phyloP scores from a whole-genome alignment of 2,888 invertebrate genomes.

The Eupithecia subfuscata region DNA sequence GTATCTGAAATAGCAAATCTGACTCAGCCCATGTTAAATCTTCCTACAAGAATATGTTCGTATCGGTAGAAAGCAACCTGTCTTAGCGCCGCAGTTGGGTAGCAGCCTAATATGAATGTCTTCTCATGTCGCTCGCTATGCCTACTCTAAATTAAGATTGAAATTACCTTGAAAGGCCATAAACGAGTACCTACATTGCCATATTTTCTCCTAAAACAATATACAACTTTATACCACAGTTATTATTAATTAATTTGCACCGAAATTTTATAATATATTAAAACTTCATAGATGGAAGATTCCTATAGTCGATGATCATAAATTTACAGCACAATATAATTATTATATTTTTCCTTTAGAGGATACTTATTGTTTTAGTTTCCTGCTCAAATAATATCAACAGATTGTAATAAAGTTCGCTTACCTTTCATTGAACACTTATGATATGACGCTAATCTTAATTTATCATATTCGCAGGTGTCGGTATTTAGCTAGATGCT shows the following conservation, averaged over 20 bases:
- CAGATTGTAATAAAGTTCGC: background rate
- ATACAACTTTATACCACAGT: background rate
- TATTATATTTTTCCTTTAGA: background rate
- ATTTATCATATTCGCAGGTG: constrained; percentile 71
- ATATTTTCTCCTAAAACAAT: background rate
- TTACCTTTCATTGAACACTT: background rate
- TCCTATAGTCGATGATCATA: background rate
- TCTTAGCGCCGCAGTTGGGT: constrained; percentile 14
- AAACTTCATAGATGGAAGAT: background rate
- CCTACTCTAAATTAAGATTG: background rate
- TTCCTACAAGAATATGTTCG: background rate
- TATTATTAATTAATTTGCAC: background rate
- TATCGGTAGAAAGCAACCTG: background rate
- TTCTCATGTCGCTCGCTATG: background rate
- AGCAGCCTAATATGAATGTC: background rate
- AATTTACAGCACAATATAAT: background rate
- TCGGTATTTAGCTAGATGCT: constrained; percentile 73
- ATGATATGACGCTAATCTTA: constrained; percentile 41
- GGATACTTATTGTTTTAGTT: background rate
- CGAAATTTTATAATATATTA: background rate
- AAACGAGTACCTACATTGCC: background rate
- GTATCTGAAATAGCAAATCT: too few relatives aligned
- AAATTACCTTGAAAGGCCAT: background rate
- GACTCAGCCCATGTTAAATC: background rate
- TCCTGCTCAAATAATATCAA: background rate